These are phyloP conservation scores for Trichonephila clavata DNA, from an alignment of 1,140 invertebrate genomes.

Conservation along the genomic window DNA sequence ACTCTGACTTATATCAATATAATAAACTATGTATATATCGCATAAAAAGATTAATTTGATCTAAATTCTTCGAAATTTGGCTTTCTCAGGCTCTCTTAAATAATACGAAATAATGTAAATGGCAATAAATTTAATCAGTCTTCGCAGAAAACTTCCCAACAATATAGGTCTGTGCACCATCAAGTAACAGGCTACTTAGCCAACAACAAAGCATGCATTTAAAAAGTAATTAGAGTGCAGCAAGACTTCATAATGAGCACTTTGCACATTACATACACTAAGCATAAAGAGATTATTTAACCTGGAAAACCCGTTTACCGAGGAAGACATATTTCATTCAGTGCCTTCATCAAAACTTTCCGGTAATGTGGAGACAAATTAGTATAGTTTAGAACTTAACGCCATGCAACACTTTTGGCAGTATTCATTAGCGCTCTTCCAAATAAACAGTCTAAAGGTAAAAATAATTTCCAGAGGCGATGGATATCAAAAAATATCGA, in stretches of 20 bases:
- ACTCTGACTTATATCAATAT: no score
- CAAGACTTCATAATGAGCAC: not conserved
- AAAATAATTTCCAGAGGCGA: not conserved
- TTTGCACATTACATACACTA: not conserved
- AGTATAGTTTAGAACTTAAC: not conserved
- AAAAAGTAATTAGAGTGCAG: constrained; percentile 1
- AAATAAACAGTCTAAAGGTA: not conserved
- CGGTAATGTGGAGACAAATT: not conserved
- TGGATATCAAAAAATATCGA: constrained; percentile 17
- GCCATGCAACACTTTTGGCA: not conserved
- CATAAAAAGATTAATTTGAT: no score
- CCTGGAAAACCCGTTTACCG: not conserved
- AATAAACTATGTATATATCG: no score
- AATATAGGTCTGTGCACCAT: not conserved
- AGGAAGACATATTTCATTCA: not conserved
- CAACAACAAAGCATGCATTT: constrained; percentile 1
- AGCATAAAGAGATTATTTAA: not conserved
- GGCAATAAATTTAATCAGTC: not conserved
- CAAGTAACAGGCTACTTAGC: not conserved
- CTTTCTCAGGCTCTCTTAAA: no score
- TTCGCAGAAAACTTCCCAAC: not conserved
- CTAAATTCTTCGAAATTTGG: not conserved
- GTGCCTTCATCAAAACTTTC: not conserved
- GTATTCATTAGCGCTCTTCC: not conserved
- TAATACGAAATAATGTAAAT: not conserved